These are phyloP conservation scores for Hydropsyche tenuis DNA, from an alignment of 1,140 invertebrate species.

Conservation along the genomic window DNA sequence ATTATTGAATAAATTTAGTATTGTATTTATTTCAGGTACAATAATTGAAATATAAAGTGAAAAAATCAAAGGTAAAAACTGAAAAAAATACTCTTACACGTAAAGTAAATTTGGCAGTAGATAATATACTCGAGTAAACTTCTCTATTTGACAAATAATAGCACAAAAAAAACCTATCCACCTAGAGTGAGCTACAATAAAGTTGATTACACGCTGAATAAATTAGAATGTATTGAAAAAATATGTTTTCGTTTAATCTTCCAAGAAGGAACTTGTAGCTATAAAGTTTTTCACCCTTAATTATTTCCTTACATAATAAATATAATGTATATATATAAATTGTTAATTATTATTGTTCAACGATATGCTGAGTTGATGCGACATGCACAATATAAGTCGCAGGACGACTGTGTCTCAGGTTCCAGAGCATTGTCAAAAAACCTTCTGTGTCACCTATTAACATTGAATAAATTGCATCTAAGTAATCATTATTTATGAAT, in stretches of 20 bases:
- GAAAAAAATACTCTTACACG: too few species aligned
- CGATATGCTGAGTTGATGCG: slow-evolving; percentile 49
- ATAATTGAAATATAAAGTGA: too few species aligned
- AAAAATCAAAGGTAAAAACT: too few species aligned
- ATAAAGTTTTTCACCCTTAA: slow-evolving; percentile 10
- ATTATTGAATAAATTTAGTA: too few species aligned
- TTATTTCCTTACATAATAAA: slow-evolving; percentile 1
- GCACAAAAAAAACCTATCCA: too few species aligned
- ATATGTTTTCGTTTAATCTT: background rate
- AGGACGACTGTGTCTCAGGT: slow-evolving; percentile 23
- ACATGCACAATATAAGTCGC: slow-evolving; percentile 19
- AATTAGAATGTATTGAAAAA: too few species aligned
- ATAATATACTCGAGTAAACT: too few species aligned
- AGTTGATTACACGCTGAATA: too few species aligned
- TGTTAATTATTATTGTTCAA: slow-evolving; percentile 49
- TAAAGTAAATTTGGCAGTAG: too few species aligned
- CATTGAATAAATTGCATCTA: slow-evolving; percentile 38
- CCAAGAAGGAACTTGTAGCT: background rate
- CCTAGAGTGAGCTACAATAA: too few species aligned
- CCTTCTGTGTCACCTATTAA: slow-evolving; percentile 36
- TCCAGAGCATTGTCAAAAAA: slow-evolving; percentile 18
- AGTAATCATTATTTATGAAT: background rate
- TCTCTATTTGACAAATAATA: too few species aligned
- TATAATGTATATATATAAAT: slow-evolving; percentile 40
- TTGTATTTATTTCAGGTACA: too few species aligned